Percentiles rank a stretch among this genome's conserved stretches.
Conservation (phyloP, 2,888 invertebrate species). For the Tipula vernalis region DNA sequence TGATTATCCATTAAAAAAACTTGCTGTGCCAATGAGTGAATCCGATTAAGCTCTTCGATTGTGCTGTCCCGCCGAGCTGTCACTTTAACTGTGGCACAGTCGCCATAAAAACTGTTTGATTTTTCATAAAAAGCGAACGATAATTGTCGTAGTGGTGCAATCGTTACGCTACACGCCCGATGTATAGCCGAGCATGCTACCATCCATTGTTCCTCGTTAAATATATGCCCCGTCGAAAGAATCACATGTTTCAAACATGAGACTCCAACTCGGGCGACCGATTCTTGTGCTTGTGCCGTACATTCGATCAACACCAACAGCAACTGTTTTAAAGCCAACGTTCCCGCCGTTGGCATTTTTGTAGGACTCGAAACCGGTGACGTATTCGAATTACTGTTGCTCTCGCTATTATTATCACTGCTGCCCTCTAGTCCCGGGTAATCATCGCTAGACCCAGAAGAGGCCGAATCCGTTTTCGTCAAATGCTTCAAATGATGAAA, state of each 20-base stretch:
- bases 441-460: slow-evolving; percentile 26
- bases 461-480: slow-evolving; percentile 17
- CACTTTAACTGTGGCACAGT: slow-evolving; percentile 83
- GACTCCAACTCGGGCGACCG: slow-evolving; percentile 81
- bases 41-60: slow-evolving; percentile 66
- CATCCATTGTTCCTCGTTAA: slow-evolving; percentile 78
- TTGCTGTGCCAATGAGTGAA: slow-evolving; percentile 83
- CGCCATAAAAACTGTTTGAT: slow-evolving; percentile 90
- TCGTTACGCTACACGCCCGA: slow-evolving; percentile 72
- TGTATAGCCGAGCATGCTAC: slow-evolving; percentile 70
- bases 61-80: slow-evolving; percentile 83
- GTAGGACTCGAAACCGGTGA: slow-evolving; percentile 22
- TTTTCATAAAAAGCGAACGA: slow-evolving; percentile 82
- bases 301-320: slow-evolving; percentile 81
- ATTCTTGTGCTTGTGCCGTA: slow-evolving; percentile 78
- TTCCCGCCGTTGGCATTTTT: slow-evolving; percentile 47
- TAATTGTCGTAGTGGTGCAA: slow-evolving; percentile 75
- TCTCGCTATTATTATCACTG: slow-evolving; percentile 18
- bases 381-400: slow-evolving; percentile 17
- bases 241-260: slow-evolving; percentile 82
- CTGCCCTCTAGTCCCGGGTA: slow-evolving; percentile 34
- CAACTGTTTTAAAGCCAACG: slow-evolving; percentile 74
- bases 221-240: slow-evolving; percentile 67
- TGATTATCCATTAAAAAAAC: slow-evolving; percentile 54
- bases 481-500: slow-evolving; percentile 26